Base-by-base conservation (phyloP, 2,113 vertebrate species). In the Podocnemis expansa region DNA sequence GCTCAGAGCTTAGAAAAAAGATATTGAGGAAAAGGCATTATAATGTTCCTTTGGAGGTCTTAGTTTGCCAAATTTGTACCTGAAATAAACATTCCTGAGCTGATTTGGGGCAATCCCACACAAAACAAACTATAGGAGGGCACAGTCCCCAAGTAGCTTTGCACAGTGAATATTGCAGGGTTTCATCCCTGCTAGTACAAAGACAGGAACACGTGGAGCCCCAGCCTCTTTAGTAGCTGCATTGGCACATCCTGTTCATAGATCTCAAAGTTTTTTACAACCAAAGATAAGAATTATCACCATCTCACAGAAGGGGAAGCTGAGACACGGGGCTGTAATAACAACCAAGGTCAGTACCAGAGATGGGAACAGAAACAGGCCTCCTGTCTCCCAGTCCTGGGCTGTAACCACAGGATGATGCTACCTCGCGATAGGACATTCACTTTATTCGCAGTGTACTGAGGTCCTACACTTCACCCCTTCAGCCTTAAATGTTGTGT, bases 341-440 rank as follows among this genome's bases (percentile, higher is more conserved):
- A 12, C 1, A 55, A 93, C 95, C 81, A 88, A 85, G 90, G 89
- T 96, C 93, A 93, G 88, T 85, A 75, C 67, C 91, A 92, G 89
- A 91, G 82, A 56, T 51, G 82, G 22, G 38, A 76, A 27, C 38
- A 76, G 73, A 76, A 76, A 3, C 41, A 93, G 87, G n/a, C 92
- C 94, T 82, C 89, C 78, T 89, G 84, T 63, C 58, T 93, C 0
- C 0, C 83, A 45, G 25, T 13, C 41, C 41, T 38, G 82, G 43
- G 27, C 51, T 47, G 67, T 88, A 89, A 93, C 86, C 83, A 9
- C 86, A 80, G 93, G 85, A 95, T 16, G n/a, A n/a, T 79, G 43
- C 87, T 83, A 85, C 82, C 58, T 84, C 88, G 82, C 90, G n/a
- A 75, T 1, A 1, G 58, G 88, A 93, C 79, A 78, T 0, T 0